Evolutionary conservation across 2,888 invertebrate species (phyloP), one percentile per base, ranked within the genome.

Genomic region (Epirrhoe alternata): DNA sequence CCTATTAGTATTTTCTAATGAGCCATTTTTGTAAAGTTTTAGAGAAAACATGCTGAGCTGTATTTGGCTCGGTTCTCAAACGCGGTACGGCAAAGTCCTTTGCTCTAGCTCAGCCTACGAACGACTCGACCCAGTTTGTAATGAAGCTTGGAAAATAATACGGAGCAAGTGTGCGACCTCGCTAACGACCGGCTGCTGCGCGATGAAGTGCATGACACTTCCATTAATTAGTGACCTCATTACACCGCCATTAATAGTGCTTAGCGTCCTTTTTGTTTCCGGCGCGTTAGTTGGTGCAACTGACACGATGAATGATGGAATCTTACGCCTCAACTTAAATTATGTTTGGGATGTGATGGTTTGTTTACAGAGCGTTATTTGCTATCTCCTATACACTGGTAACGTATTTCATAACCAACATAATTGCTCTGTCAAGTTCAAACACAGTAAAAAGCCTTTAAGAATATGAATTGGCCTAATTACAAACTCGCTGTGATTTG

Each of bases 41-140:
- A 16, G 47, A 14, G 14, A 66, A 55, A 65, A 16, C 42, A 53
- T 55, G 49, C 52, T 47, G 54, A 61, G 61, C 52, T 61, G 65
- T 61, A 53, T 53, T 67, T 62, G 62, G 53, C 52, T 61, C 65
- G 63, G 60, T 63, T 52, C 67, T 70, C 60, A 31, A 73, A 64
- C 61, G 60, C 55, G 58, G 55, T 64, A 68, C 57, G 31, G 69
- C 69, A 47, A 67, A 71, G 74, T 67, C 73, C 74, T 76, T 76
- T 79, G 78, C 38, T 5, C 38, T 12, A 12, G 4, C 75, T 79
- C 67, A 68, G 80, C 78, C 82, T 77, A 76, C 78, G 74, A 80
- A 76, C 78, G 74, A 80, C 87, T 87, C 86, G 88, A 89, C 90
- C 91, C 72, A 90, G 81, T 87, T 90, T 81, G 73, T 77, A 81